Conservation (phyloP, 2,113 vertebrate species). For the Terrapene triunguis region DNA sequence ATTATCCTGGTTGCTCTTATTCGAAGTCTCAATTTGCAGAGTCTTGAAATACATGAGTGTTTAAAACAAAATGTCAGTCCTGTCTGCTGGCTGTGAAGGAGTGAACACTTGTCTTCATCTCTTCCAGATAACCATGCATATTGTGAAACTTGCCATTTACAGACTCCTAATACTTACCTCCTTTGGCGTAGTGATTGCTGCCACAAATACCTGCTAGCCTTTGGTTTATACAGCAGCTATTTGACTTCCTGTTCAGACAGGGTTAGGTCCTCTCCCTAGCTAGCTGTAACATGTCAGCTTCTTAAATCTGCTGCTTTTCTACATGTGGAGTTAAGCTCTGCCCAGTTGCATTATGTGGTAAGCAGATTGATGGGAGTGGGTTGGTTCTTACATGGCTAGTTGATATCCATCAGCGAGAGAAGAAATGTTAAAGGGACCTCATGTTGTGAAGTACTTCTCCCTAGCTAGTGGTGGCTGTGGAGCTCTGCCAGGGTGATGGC, state of each 20-base stretch:
- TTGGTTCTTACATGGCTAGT: not conserved
- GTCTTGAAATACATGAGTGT: not conserved
- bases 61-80: not conserved
- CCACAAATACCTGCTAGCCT: not conserved
- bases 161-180: not conserved
- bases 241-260: not conserved
- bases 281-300: not conserved
- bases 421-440: rapidly evolving
- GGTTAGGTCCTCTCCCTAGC: not conserved
- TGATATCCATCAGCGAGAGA: rapidly evolving
- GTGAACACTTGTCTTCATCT: not conserved
- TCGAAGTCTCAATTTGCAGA: not conserved
- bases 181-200: not conserved
- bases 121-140: not conserved
- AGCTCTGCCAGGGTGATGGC: not conserved
- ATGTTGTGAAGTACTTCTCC: not conserved
- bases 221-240: not conserved
- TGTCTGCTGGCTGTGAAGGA: not conserved
- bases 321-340: not conserved
- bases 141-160: not conserved
- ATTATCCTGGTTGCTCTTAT: not conserved
- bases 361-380: not conserved
- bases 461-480: not conserved
- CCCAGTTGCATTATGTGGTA: not conserved
- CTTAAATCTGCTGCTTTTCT: not conserved